Base-by-base conservation (phyloP, 1,140 invertebrate genomes). In the Centruroides sculpturatus region DNA sequence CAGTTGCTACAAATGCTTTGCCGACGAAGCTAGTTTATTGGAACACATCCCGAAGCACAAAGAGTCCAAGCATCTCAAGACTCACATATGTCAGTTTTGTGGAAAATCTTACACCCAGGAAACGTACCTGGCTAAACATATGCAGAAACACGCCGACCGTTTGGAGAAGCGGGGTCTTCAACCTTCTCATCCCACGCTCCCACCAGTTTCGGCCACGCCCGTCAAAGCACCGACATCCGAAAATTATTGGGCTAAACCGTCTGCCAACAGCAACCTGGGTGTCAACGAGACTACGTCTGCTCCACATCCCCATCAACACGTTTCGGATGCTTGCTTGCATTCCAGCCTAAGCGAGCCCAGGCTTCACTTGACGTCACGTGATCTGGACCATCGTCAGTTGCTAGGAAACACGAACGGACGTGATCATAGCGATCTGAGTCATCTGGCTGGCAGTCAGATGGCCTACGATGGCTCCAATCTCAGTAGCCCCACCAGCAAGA, bases 11-110 rank as follows among this genome's bases (percentile, higher is more conserved):
- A 97, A 97, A 78, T 97, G 93, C 76, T 97, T 97, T 77, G 82
- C 83, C 51, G 92, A 96, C 75, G 93, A 98, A 75, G 85, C 89
- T 10, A 86, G 89, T 61, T 81, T 98, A 47, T 81, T 97, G 60
- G 93, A 96, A 76, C 92, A 97, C 79, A 97, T 97, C 78, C 92
- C 96, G 48, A 98, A 98, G 78, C 96, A 99, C 78, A 97, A 97
- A 78, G 96, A 98, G 73, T 97, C 93, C 51, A 99, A 99, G 77
- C 96, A 99, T 74, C 80, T 98, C 47, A 99, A 99, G 76, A 98
- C 94, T 57, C 94, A 99, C 79, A 98, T 99, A 72, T 99, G 96
- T 76, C 90, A 94, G 71, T 96, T 94, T 74, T 99, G 96, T 76
- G 96, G 96, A 69, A 99, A 99, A 76, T 94, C 90, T 59, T 99